Evolutionary conservation across 2,113 vertebrate species (phyloP), one percentile per base, ranked within the genome.

Genomic region (Oreotrochilus melanogaster): DNA sequence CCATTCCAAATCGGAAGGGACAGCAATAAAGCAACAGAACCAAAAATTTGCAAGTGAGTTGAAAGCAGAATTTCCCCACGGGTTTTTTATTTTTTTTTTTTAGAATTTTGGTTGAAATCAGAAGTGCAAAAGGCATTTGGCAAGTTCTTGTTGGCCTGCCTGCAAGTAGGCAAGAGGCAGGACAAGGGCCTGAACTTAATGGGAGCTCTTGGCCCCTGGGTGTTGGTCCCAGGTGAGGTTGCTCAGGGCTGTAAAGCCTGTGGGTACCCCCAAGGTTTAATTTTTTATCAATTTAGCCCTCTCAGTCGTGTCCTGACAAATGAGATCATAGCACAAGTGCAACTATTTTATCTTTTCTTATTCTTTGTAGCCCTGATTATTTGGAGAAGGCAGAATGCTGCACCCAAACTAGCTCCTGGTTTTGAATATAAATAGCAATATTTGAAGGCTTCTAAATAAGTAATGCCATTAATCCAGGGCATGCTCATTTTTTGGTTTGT

Each of bases 381-480:
- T 57, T 2, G 2, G 62, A 43, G 71, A 71, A 92, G 92, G 60
- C 78, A 74, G 69, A 96, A 67, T 2, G 54, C 67, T 62, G 89
- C 87, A 88, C 58, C 50, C 70, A 86, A 93, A 48, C 47, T 64
- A 86, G 69, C 69, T 78, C 17, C 11, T 79, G 78, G 50, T 27
- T 93, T 93, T 47, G 91, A 96, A 94, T 87, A 85, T 79, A 84
- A 96, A 96, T 67, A 93, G 73, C 58, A 33, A 35, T 30, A 33
- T 43, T 35, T 43, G 87, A 88, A 80, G 86, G 48, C 62, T 95
- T 90, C 87, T 97, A 93, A 97, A 97, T 95, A 97, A 98, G 92
- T 86, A 88, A 95, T 84, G 80, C 57, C 89, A 94, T 97, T 97
- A 97, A 97, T 97, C 75, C 78, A 91, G 65, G 70, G 48, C 64